A percentile compares a stretch with the other conserved stretches of the same genome.
Conservation (phyloP, 2,113 vertebrate genomes). For the Hipposideros armiger region DNA sequence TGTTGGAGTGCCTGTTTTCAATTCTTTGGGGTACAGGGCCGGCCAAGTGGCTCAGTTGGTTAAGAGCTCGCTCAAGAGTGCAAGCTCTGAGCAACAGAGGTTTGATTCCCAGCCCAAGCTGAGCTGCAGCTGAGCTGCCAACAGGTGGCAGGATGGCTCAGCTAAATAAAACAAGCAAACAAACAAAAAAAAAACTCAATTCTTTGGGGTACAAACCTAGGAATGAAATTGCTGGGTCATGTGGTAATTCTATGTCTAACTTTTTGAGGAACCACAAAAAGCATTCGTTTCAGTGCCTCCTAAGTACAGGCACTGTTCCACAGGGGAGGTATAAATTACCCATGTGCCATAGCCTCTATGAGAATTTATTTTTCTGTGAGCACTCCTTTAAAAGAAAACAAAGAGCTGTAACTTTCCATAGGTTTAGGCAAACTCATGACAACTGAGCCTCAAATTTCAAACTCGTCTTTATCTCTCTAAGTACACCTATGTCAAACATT, state of each 20-base stretch:
- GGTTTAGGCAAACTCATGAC: not conserved
- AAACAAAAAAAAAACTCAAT: not conserved
- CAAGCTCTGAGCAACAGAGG: too few species aligned
- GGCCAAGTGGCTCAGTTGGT: too few species aligned
- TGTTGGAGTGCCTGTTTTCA: not conserved
- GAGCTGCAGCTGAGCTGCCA: too few species aligned
- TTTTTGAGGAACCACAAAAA: not conserved
- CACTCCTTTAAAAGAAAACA: not conserved
- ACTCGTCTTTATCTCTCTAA: not conserved
- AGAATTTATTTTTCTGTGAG: not conserved
- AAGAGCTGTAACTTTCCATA: not conserved
- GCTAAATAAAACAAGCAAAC: too few species aligned
- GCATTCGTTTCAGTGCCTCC: not conserved
- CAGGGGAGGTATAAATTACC: not conserved
- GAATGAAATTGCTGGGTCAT: not conserved
- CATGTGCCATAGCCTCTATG: not conserved
- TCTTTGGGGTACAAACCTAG: not conserved
- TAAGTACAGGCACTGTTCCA: not conserved
- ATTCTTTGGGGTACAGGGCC: not conserved
- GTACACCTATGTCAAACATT: not conserved
- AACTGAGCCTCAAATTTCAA: conserved; percentile 17
- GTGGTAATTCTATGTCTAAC: not conserved
- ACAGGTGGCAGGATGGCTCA: too few species aligned
- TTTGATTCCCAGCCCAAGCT: too few species aligned
- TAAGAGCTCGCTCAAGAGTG: too few species aligned